phyloP scores from a whole-genome alignment of 2,113 vertebrate genomes.

The Macroglossus sobrinus region DNA sequence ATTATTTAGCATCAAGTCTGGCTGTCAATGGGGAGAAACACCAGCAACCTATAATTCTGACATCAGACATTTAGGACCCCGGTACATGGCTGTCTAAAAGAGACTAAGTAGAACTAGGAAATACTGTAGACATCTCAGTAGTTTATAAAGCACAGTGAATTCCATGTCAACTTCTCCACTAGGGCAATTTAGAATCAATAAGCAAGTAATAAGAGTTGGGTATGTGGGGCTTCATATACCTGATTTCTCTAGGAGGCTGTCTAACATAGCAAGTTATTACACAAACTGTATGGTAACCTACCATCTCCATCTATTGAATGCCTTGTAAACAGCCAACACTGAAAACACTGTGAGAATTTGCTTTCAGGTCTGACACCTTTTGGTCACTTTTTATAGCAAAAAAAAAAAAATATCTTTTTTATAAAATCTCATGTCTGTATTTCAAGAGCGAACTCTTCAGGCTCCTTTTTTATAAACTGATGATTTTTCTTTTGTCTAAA shows the following conservation, averaged over 20 bases:
- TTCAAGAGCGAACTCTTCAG: conserved; percentile 80
- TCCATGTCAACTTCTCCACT: conserved; percentile 38
- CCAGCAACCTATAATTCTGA: conserved; percentile 56
- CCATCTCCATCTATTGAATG: conserved; percentile 84
- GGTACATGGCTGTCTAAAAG: not conserved
- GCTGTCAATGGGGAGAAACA: conserved; percentile 49
- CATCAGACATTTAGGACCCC: not conserved
- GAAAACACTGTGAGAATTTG: conserved; percentile 88
- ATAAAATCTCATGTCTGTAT: conserved; percentile 83
- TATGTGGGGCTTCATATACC: conserved; percentile 18
- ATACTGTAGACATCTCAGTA: conserved; percentile 26
- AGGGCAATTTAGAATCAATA: conserved; percentile 51
- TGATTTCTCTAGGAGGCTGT: conserved; percentile 51
- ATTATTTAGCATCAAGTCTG: not conserved
- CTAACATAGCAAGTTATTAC: conserved; percentile 57
- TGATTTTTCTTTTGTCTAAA: conserved; percentile 85
- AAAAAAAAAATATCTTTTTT: conserved; percentile 84
- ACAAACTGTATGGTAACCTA: conserved; percentile 79
- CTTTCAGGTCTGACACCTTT: conserved; percentile 86
- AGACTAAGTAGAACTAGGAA: conserved; percentile 16
- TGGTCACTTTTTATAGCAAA: conserved; percentile 84
- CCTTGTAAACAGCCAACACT: conserved; percentile 85
- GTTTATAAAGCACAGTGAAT: conserved; percentile 60
- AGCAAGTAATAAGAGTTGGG: conserved; percentile 42
- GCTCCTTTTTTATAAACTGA: conserved; percentile 85